These are phyloP conservation scores for Apodemia mormo DNA, from an alignment of 2,888 invertebrate species.

Conservation along the genomic window DNA sequence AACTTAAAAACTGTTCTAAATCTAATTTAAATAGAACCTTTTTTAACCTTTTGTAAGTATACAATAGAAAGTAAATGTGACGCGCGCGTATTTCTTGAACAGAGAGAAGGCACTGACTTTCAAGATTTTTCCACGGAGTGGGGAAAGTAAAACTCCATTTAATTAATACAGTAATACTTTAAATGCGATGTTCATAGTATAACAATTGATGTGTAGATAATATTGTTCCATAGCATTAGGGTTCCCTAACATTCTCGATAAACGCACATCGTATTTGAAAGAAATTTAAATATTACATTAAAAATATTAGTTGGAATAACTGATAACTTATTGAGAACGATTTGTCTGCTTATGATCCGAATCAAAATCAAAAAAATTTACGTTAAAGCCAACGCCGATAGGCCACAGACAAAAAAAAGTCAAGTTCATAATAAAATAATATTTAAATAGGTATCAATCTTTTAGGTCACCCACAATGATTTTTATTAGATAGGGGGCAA, in stretches of 20 bases:
- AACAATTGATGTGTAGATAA: conserved; percentile 28
- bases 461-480: too few relatives aligned
- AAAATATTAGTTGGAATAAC: too few relatives aligned
- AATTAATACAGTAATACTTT: conserved; percentile 49
- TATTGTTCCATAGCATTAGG: conserved; percentile 20
- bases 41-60: conserved; percentile 12
- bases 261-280: not conserved
- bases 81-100: conserved; percentile 39
- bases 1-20: conserved; percentile 10
- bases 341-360: too few relatives aligned
- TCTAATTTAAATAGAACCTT: conserved; percentile 13
- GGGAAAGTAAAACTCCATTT: conserved; percentile 71
- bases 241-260: not conserved
- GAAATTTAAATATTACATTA: not conserved
- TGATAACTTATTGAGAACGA: too few relatives aligned
- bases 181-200: conserved; percentile 23
- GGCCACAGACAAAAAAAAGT: too few relatives aligned
- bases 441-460: too few relatives aligned
- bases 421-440: too few relatives aligned
- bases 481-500: too few relatives aligned
- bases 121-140: conserved; percentile 65
- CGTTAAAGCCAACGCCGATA: too few relatives aligned
- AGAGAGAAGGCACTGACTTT: conserved; percentile 55
- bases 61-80: conserved; percentile 23
- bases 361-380: too few relatives aligned